Evolutionary conservation across 2,113 vertebrate species (phyloP), one percentile per base, ranked within the genome.

Genomic region (Eleginops maclovinus): DNA sequence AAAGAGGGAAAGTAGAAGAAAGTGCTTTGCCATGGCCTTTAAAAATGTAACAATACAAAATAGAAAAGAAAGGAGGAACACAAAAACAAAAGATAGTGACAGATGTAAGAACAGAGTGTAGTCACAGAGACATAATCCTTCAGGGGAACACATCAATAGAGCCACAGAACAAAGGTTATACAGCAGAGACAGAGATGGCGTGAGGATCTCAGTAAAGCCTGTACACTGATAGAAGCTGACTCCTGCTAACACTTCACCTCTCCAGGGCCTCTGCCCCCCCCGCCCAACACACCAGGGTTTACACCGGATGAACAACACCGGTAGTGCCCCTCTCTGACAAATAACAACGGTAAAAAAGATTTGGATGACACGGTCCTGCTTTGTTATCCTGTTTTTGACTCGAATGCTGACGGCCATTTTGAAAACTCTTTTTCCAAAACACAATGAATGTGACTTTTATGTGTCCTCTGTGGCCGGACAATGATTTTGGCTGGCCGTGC

Each of bases 401-500:
- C 51, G 10, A 36, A 80, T 69, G 63, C 53, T 36, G 68, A 14
- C 21, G 14, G 62, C 61, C 75, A 84, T 81, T 82, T 77, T 70
- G 31, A 84, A 36, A 82, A 78, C 73, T 73, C 54, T 74, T 75
- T 36, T 59, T 55, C 67, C 43, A 50, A 83, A 82, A 85, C 53
- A 62, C 68, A 73, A 73, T 75, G 90, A 91, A 85, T 90, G 88
- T 90, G 92, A 93, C 90, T 90, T 88, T 71, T 85, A 49, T 70
- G 70, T 75, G 87, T 83, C 89, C 87, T 87, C 84, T 76, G 86
- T 58, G 82, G 84, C 72, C 17, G 83, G 85, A 79, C 82, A 84
- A 84, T 67, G 87, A 90, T 88, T 88, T 85, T 73, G 81, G 81
- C 82, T 81, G 3, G 51, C 47, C 41, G 28, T 72, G 85, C 76